Base-by-base conservation (phyloP, 2,113 vertebrate species). In the Leptobrachium leishanense region DNA sequence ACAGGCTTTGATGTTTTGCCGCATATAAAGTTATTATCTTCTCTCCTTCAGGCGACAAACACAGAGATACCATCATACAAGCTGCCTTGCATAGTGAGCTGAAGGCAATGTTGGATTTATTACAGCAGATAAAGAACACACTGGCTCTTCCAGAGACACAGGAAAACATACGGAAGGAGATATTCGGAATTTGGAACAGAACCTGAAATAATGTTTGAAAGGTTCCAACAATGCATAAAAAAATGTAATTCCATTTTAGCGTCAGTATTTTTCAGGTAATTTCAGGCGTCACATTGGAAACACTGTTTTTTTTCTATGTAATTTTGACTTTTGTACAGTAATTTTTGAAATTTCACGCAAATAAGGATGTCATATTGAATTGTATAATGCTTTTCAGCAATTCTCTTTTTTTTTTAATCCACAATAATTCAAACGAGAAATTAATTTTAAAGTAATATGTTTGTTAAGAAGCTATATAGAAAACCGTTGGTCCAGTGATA, bases 51-150 rank as follows among this genome's bases (percentile, higher is more conserved):
- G 93, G 93, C 85, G 87, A 89, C 86, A 91, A 88, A 85, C 88
- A 77, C 88, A 76, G 88, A 84, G 86, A 87, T 86, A 83, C 85
- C 82, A 84, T 90, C 84, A 76, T 91, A 87, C 88, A 91, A 76
- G 90, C 90, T 88, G 91, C 89, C 82, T 90, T 95, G 84, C 84
- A 57, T 82, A 89, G 68, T 85, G 93, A 95, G 87, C 89, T 80
- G 5, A 88, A 87, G 82, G 13, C 84, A 82, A 83, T 93, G 83
- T 88, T 90, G 82, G 83, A 85, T 85, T 92, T 87, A 82, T 86
- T 93, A 85, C 88, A 87, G 80, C 84, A 91, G 77, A 88, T 95
- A 88, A 95, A 92, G 83, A 85, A 87, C 79, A 87, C 95, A 83
- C 90, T 96, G 87, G 85, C 72, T 42, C 88, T 89, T 81, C 87